phyloP scores from a whole-genome alignment of 1,140 invertebrate genomes.

The Habropoda laboriosa region DNA sequence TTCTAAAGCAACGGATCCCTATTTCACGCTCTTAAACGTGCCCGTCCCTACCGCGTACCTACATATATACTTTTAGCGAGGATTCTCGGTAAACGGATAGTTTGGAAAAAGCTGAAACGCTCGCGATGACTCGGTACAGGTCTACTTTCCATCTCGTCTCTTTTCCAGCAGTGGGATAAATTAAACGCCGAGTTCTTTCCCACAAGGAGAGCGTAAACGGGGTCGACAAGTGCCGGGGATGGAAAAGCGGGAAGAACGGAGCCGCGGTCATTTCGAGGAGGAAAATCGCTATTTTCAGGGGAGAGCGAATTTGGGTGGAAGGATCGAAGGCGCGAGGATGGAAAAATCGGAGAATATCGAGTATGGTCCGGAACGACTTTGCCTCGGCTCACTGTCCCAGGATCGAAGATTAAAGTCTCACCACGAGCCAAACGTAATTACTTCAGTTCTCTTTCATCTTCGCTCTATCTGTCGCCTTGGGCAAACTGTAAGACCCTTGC shows the following conservation, averaged over 20 bases:
- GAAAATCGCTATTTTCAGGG: slow-evolving; percentile 41
- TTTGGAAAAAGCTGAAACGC: not conserved
- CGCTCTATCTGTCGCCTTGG: slow-evolving; percentile 63
- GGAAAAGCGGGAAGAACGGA: slow-evolving; percentile 44
- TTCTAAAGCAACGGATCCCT: not conserved
- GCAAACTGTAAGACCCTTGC: slow-evolving; percentile 60
- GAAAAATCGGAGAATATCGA: slow-evolving; percentile 35
- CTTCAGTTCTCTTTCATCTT: slow-evolving; percentile 70
- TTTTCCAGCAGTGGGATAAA: not conserved
- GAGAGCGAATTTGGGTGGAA: not conserved
- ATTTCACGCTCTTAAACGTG: not conserved
- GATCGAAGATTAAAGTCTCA: slow-evolving; percentile 72
- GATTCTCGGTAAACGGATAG: not conserved
- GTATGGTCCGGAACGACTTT: slow-evolving; percentile 9
- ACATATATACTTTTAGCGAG: not conserved
- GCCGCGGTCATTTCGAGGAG: slow-evolving; percentile 28
- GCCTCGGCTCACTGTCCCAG: slow-evolving; percentile 3
- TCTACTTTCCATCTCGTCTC: not conserved
- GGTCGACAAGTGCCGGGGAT: slow-evolving; percentile 14
- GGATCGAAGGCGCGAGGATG: slow-evolving; percentile 35
- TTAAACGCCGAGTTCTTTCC: slow-evolving; percentile 22
- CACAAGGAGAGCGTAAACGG: not conserved
- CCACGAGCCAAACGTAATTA: slow-evolving; percentile 69
- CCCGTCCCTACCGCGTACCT: not conserved
- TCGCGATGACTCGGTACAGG: too few relatives aligned